Conservation (phyloP, 2,888 invertebrate genomes). For the Mystacides longicornis region DNA sequence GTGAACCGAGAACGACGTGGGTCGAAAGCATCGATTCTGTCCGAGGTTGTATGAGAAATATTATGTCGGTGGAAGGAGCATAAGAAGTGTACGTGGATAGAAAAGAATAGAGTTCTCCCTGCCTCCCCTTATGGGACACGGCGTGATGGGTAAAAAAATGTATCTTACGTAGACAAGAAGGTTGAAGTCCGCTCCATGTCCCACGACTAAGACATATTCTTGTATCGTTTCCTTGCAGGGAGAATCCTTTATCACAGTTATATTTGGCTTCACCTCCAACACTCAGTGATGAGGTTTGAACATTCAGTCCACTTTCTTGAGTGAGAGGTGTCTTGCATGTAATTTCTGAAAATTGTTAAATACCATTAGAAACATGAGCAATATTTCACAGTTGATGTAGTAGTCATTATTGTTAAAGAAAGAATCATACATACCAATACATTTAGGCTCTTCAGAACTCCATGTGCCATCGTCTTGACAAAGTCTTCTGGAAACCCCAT, state of each 20-base stretch:
- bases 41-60: too few species aligned
- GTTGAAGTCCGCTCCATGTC: conserved; percentile 74
- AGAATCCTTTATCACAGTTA: conserved; percentile 74
- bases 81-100: too few species aligned
- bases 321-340: conserved; percentile 63
- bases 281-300: conserved; percentile 57
- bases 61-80: too few species aligned
- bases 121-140: background rate
- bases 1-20: too few species aligned
- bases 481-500: conserved; percentile 73
- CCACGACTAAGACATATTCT: conserved; percentile 69
- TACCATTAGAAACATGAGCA: too few species aligned
- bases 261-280: conserved; percentile 77
- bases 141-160: too few species aligned
- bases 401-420: too few species aligned
- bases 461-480: conserved; percentile 87
- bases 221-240: conserved; percentile 71
- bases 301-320: conserved; percentile 48
- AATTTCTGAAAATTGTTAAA: conserved; percentile 60
- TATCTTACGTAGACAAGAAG: conserved; percentile 71
- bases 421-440: conserved; percentile 54
- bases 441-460: conserved; percentile 78
- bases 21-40: too few species aligned
- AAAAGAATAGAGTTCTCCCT: background rate
- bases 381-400: too few species aligned